Evolutionary conservation across 2,888 invertebrate species (phyloP), one percentile per base, ranked within the genome.

Genomic region (Epirrhoe tristata): DNA sequence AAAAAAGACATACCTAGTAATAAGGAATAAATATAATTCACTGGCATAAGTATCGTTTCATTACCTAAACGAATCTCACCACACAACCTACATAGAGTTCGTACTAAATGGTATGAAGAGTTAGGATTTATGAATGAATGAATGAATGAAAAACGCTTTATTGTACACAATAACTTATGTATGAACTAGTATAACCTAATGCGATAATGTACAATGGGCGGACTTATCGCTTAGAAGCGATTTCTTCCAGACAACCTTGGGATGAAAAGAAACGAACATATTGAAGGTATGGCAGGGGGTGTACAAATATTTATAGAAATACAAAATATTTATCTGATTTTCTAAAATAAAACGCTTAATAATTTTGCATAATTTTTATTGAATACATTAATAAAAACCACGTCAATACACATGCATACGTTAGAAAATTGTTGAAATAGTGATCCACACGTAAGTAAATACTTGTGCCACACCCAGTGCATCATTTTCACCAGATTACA

Each of bases 361-460:
- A n/a, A 43, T 56, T 74, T 76, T 66, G 81, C 77, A 82, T 81
- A 80, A 83, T 78, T 84, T 82, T 90, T 91, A 79, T 90, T 88
- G 88, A 89, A 90, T 86, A 89, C 84, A 86, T 85, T 78, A 87
- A 88, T 89, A 88, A 89, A 91, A 90, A 88, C 80, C 91, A 91
- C 90, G 81, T 87, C 86, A 89, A 88, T 88, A 91, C 89, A 90
- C 85, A 85, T 84, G 84, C 84, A 86, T 87, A 84, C 80, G 51
- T 64, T 80, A 79, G 68, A 81, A 85, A 84, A 87, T 78, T 79
- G 87, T 88, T 87, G 87, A 85, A 84, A 87, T 78, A 79, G 87
- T 88, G 87, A 87, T 81, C 62, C 87, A 90, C 87, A 84, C 86
- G 77, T 75, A 67, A 79, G 74, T 53, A 71, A 73, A 79, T 73